Conservation (phyloP, 1,140 invertebrate species). For the Goniozus legneri region DNA sequence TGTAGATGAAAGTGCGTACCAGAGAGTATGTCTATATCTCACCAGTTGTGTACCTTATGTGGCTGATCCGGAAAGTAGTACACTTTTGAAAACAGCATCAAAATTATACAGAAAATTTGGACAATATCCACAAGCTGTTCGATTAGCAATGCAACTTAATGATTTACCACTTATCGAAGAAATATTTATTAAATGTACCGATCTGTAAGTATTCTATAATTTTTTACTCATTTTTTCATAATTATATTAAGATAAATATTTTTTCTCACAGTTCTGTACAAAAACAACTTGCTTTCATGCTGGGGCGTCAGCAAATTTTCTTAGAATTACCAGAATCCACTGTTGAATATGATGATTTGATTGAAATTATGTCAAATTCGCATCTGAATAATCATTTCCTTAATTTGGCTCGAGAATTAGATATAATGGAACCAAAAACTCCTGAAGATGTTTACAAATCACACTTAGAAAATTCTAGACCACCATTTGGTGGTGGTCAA, state of each 20-base stretch:
- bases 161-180: constrained; percentile 79
- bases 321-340: constrained; percentile 68
- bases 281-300: constrained; percentile 96
- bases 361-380: constrained; percentile 95
- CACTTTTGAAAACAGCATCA: constrained; percentile 81
- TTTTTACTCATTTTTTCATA: neutral
- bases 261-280: constrained; percentile 68
- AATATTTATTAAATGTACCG: constrained; percentile 83
- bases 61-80: constrained; percentile 94
- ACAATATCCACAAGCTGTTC: constrained; percentile 89
- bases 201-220: constrained; percentile 66
- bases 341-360: constrained; percentile 84
- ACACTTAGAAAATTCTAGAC: constrained; percentile 89
- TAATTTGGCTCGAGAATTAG: constrained; percentile 93
- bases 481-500: constrained; percentile 77
- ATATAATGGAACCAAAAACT: constrained; percentile 99
- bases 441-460: constrained; percentile 99
- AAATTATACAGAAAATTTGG: constrained; percentile 89
- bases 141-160: constrained; percentile 94
- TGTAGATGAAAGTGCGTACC: constrained; percentile 90
- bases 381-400: constrained; percentile 96
- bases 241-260: constrained; percentile 2
- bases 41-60: constrained; percentile 97
- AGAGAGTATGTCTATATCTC: constrained; percentile 93
- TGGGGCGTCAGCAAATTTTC: constrained; percentile 94